These are phyloP conservation scores for Irena cyanogastra DNA, from an alignment of 2,113 vertebrate genomes.

Conservation along the genomic window DNA sequence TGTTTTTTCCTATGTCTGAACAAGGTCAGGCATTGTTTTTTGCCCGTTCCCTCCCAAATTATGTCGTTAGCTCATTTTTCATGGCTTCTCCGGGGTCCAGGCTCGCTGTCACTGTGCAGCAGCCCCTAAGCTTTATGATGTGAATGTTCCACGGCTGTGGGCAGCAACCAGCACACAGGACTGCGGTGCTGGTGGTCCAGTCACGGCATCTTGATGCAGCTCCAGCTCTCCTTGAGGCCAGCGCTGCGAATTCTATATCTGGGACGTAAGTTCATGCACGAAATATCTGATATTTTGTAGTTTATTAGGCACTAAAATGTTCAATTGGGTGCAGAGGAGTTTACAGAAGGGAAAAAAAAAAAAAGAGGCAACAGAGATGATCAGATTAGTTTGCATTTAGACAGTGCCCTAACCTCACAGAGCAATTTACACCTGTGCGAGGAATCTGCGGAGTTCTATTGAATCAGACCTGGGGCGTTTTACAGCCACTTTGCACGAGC, in stretches of 20 bases:
- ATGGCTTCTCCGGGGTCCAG: background rate
- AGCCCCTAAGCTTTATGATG: background rate
- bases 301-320: background rate
- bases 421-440: slow-evolving; percentile 53
- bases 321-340: background rate
- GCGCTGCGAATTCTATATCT: background rate
- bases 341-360: background rate
- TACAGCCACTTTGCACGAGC: slow-evolving; percentile 47
- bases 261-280: background rate
- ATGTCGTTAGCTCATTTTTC: background rate
- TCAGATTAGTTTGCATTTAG: slow-evolving; percentile 6
- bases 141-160: background rate
- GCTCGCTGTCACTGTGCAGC: background rate
- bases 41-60: background rate
- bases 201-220: background rate
- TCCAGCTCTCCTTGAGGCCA: background rate
- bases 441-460: background rate
- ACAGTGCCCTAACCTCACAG: background rate
- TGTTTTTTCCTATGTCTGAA: background rate
- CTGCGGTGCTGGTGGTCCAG: background rate
- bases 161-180: background rate
- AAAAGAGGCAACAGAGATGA: background rate
- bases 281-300: background rate
- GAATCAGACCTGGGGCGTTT: slow-evolving; percentile 36
- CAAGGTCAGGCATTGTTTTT: background rate